Conservation (phyloP, 2,888 invertebrate genomes). For the Agriopis leucophaearia region DNA sequence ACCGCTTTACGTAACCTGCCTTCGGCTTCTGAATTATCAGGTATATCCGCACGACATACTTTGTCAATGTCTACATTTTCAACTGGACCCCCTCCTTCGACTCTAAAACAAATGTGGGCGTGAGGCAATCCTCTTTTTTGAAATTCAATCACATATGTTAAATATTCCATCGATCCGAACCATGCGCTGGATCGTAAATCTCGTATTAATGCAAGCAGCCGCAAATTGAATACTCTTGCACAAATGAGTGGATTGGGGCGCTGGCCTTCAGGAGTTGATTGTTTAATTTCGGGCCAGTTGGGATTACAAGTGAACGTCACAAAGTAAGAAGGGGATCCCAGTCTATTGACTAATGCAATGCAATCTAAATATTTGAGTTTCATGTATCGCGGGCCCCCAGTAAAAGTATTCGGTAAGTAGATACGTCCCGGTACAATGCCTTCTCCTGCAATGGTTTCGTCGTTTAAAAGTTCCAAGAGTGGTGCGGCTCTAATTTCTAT, state of each 20-base stretch:
- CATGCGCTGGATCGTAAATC: constrained; percentile 14
- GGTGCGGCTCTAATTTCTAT: background rate
- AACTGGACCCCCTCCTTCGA: too few relatives aligned
- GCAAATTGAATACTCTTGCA: constrained; percentile 3
- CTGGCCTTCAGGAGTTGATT: background rate
- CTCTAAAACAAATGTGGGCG: too few relatives aligned
- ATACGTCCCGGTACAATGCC: constrained; percentile 1
- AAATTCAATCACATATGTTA: constrained; percentile 20
- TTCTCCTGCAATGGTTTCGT: background rate
- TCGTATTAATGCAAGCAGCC: background rate
- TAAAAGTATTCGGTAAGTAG: constrained; percentile 18
- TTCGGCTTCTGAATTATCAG: background rate
- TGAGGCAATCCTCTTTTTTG: constrained; percentile 17
- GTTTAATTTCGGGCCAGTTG: constrained; percentile 14
- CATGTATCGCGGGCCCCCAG: constrained; percentile 15
- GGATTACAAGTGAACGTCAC: constrained; percentile 17
- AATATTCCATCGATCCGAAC: constrained; percentile 10
- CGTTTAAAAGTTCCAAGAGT: background rate
- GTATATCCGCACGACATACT: too few relatives aligned
- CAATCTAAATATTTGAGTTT: background rate
- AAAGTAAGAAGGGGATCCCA: constrained; percentile 14
- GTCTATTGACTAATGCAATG: constrained; percentile 13
- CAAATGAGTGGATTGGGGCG: background rate
- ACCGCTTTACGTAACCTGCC: background rate
- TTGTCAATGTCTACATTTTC: too few relatives aligned